Conservation (phyloP, 2,888 invertebrate genomes). For the Yponomeuta malinellus region DNA sequence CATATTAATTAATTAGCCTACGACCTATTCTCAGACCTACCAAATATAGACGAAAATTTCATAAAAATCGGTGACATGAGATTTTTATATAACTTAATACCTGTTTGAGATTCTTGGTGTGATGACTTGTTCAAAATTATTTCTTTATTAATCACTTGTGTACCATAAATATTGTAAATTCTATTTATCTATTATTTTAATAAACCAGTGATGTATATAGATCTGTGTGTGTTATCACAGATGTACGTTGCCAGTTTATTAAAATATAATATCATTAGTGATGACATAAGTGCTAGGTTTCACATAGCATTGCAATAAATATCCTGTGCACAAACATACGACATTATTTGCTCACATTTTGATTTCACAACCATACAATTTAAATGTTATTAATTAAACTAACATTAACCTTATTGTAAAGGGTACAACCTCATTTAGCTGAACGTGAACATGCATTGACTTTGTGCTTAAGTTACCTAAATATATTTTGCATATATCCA, state of each 20-base stretch:
- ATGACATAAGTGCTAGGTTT: background rate
- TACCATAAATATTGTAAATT: no score
- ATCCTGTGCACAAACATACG: slow-evolving; percentile 3
- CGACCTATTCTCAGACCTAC: no score
- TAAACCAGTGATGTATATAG: no score
- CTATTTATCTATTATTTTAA: no score
- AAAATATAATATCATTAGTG: background rate
- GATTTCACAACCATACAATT: background rate
- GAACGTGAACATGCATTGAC: no score
- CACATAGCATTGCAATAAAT: background rate
- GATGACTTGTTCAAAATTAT: background rate
- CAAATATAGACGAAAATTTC: no score
- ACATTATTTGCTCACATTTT: background rate
- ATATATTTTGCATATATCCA: no score
- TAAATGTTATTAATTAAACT: background rate
- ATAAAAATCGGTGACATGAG: no score
- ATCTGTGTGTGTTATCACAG: background rate
- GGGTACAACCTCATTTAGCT: background rate
- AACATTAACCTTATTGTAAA: background rate
- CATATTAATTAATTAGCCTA: no score
- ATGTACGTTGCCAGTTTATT: background rate
- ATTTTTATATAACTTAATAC: background rate
- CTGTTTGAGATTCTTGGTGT: background rate
- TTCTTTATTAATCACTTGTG: background rate
- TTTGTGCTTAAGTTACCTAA: no score